These are phyloP conservation scores for Priocnemis perturbator DNA, from an alignment of 2,888 invertebrate species.

Conservation along the genomic window DNA sequence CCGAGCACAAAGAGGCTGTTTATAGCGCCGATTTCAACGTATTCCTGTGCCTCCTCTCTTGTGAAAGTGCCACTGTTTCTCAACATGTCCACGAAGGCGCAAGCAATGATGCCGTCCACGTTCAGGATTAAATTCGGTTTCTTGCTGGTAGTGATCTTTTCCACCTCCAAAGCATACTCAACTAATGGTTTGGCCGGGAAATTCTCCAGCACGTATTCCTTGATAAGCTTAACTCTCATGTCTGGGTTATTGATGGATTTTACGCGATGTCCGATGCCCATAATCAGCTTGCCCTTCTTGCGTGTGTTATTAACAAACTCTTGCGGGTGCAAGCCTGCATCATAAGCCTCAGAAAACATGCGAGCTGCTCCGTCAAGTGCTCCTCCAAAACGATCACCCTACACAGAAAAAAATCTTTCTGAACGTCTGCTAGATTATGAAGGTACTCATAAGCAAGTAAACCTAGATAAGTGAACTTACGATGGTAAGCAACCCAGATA, in stretches of 20 bases:
- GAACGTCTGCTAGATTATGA: background rate
- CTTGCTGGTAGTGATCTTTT: constrained; percentile 99
- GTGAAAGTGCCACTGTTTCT: constrained; percentile 96
- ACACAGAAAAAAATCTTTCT: constrained; percentile 29
- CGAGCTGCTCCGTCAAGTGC: constrained; percentile 98
- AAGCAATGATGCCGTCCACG: constrained; percentile 99
- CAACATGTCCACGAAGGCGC: constrained; percentile 97
- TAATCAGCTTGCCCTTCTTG: constrained; percentile 97
- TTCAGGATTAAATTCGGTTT: constrained; percentile 99
- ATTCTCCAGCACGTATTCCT: constrained; percentile 94
- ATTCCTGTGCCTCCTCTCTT: constrained; percentile 97
- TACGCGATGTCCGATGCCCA: constrained; percentile 98
- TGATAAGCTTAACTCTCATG: constrained; percentile 97
- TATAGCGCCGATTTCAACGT: constrained; percentile 97
- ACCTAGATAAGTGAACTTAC: constrained; percentile 78
- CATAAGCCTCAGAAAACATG: constrained; percentile 98
- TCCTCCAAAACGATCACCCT: constrained; percentile 99
- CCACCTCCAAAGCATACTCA: constrained; percentile 96
- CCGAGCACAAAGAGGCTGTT: constrained; percentile 99
- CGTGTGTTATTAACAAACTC: constrained; percentile 99
- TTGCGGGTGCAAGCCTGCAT: constrained; percentile 94
- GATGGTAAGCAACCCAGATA: constrained; percentile 97
- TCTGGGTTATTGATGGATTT: constrained; percentile 98
- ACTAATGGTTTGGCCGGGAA: constrained; percentile 97
- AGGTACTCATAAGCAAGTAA: background rate